Base-by-base conservation (phyloP, 1,140 invertebrate species). In the Atta texana region DNA sequence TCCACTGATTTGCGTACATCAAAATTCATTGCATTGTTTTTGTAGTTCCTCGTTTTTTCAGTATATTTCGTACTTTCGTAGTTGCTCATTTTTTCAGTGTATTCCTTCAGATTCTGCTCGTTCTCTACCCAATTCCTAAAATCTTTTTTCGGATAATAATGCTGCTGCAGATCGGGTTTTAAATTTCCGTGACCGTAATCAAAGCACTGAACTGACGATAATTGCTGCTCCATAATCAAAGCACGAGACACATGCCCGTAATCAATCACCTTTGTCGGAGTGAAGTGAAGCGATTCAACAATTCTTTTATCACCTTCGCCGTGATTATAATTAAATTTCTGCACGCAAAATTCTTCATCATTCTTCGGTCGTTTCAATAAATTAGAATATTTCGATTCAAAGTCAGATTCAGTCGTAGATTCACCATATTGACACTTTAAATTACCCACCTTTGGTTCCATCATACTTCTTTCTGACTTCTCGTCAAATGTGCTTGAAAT, bases 261-360 rank as follows among this genome's bases (percentile, higher is more conserved):
- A 94, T 98, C 97, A 64, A 97, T 96, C 34, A 97, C 96, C 86
- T 97, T 96, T n/a, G 96, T 95, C 4, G 94, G 93, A 14, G 28
- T 51, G 1, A 61, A 84, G 1, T 55, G 14, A 24, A 92, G 28
- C 18, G 93, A 89, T 6, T 94, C 93, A 4, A 75, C 31, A 12
- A 92, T 88, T 49, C 88, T 89, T 39, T 92, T 89, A n/a, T 93
- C 88, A 31, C 84, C 57, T 1, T 74, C 75, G 7, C 93, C 93
- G 68, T 95, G 95, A 90, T 95, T 95, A 74, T 95, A 95, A 92
- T 95, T 95, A 44, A 94, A 95, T 66, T 93, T 94, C 16, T 91
- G 90, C 8, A 92, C 92, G 24, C 92, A 91, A 71, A 95, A 95
- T 14, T 95, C 94, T 49, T 90, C 68, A 44, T n/a, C 34, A 64